Evolutionary conservation across 37 sponge, comb jelly and placozoan genomes (phyloP), one percentile per base, ranked within the genome.

Genomic region (Cladorhizidae sp.): DNA sequence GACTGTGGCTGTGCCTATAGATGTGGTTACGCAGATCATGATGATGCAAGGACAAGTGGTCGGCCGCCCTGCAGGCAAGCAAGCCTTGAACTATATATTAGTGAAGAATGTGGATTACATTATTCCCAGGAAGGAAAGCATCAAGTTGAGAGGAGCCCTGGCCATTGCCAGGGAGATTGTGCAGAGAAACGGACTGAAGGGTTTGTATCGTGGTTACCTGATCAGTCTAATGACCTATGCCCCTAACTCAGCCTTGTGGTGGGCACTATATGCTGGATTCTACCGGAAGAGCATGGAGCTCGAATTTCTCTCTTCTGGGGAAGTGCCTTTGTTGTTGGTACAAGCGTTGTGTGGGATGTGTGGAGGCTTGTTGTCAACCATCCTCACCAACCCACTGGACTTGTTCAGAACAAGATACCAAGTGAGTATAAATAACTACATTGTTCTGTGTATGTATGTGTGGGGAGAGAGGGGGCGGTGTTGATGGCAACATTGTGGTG

Each of bases 171-270:
- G 57, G 43, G 89, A 93, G 32, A 92, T 97, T 22, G 21, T 88
- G 17, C 35, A 51, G 28, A 68, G 40, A 0, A 85, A 94, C 31
- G 97, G 97, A 28, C 0, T 94, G 1, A 7, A 39, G 25, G 99
- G 99, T 2, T 76, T 98, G 17, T 95, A 95, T 77, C 82, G 88
- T 37, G 99, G 99, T 28, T 96, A 93, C 76, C 50, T 43, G 1
- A 82, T 96, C 14, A 94, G 94, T 64, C 70, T 98, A 35, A 25
- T 98, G 74, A 98, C 97, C 8, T 94, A 91, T 73, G 95, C 82
- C 3, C 99, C 99, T 21, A 94, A 81, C 79, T 94, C 93, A 80
- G 99, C 88, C 17, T 73, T 98, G 38, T 98, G 96, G 95, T 98
- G 99, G 99, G 50, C 72, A 2, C 81, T 78, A 49, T 98, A 98